Base-by-base conservation (phyloP, 2,797 vertebrate genomes). In the Lindbergichthys nudifrons region DNA sequence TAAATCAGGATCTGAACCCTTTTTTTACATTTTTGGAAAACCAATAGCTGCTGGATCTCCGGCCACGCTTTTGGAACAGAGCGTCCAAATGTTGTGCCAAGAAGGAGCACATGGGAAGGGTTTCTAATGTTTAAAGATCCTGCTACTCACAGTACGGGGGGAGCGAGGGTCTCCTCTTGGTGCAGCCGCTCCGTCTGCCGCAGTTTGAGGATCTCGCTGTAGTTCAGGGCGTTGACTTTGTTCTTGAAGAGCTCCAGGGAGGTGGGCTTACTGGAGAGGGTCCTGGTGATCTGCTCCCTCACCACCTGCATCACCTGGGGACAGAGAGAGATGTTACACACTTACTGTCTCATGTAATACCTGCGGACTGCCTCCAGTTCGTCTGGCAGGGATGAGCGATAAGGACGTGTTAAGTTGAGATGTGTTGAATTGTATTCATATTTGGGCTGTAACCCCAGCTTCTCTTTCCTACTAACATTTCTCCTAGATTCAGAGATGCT, bases 181-280 rank as follows among this genome's bases (percentile, higher is more conserved):
- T 98, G 97, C 83, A 98, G 93, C 14, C 97, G 92, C 68, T 99
- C 97, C 0, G 96, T 98, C 94, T 99, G 98, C 51, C 98, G 92
- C 85, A 99, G 95, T 79, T 96, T 97, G 61, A 99, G 93, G 90
- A 99, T 98, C 93, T 99, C 97, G 0, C 97, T 96, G 85, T 99
- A 99, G 93, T 97, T 99, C 16, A 99, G 87, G 0, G 94, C 87
- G 0, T 98, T 97, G 56, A 99, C 96, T 86, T 96, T 96, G 87
- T 96, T 97, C 87, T 97, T 97, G 92, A 99, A 99, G 14, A 98
- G 94, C 89, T 99, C 98, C 88, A 99, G 89, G 0, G 97, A 98
- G 0, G 97, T 97, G 23, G 97, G 97, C 83, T 97, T 97, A 70
- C 95, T 92, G 77, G 95, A 92, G 87, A 99, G 76, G 0, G 96